Evolutionary conservation across 2,797 vertebrate genomes (phyloP), one percentile per base, ranked within the genome.

Genomic region (Philypnodon macrostomus): DNA sequence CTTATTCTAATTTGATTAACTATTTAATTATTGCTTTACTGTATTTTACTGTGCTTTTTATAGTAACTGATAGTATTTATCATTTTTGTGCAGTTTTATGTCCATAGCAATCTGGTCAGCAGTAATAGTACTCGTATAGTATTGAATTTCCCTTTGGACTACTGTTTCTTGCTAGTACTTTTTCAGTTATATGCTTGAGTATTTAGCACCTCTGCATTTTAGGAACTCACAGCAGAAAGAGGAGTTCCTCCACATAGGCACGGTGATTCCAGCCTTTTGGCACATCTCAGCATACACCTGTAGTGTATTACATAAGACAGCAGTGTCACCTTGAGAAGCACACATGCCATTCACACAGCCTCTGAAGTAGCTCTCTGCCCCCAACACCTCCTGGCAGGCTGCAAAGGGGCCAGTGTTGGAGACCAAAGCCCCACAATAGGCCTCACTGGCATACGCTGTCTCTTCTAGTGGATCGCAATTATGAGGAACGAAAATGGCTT

Each of bases 311-410:
- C 93, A 94, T 7, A 94, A 62, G 19, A 79, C 36, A 0, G 49
- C 48, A 9, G 58, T 78, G 64, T 87, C 75, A 33, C 91, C 91
- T 0, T 69, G 49, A 44, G 85, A 26, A 15, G 81, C 75, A 58
- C 94, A 95, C 75, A 95, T 90, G 53, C 84, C 65, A 0, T 81
- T 77, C 42, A 91, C 36, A 34, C 94, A 95, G 67, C 73, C 84
- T 37, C 85, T 80, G 69, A 91, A 90, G 79, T 91, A 89, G 63
- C 80, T 84, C 47, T 85, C 73, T 2, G 83, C 72, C 27, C 40
- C 85, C 61, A 94, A 61, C 23, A 85, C 67, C 0, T 74, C 38
- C 0, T 83, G 86, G 56, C 94, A 95, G 0, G 7, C 49, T 4
- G 86, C 69, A 39, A 94, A 93, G 5, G 89, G 77, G 18, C 92